Conservation (phyloP, 2,888 invertebrate species). For the Miltochrista miniata region DNA sequence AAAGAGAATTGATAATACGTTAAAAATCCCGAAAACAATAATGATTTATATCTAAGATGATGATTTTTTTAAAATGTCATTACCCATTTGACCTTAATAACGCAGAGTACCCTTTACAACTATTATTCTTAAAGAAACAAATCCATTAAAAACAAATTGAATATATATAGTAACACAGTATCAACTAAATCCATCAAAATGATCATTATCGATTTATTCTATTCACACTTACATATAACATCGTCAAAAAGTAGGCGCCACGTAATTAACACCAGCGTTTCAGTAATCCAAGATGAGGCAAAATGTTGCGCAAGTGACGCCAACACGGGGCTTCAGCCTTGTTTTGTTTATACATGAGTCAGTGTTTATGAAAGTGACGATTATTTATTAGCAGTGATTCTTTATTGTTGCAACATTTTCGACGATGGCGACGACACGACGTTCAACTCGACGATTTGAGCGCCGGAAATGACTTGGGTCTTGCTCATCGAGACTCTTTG, state of each 20-base stretch:
- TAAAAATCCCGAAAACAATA: too few relatives aligned
- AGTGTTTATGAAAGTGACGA: slow-evolving; percentile 73
- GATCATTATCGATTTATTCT: slow-evolving; percentile 18
- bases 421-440: slow-evolving; percentile 14
- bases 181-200: background rate
- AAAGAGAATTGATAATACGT: too few relatives aligned
- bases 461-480: slow-evolving; percentile 76
- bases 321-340: slow-evolving; percentile 51
- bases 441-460: slow-evolving; percentile 34
- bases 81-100: too few relatives aligned
- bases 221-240: slow-evolving; percentile 43
- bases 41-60: too few relatives aligned
- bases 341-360: slow-evolving; percentile 65
- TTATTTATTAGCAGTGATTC: slow-evolving; percentile 77
- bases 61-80: too few relatives aligned
- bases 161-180: background rate
- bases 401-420: slow-evolving; percentile 68
- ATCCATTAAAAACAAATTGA: too few relatives aligned
- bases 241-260: slow-evolving; percentile 45
- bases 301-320: slow-evolving; percentile 58
- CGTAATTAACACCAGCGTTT: slow-evolving; percentile 58
- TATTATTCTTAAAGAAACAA: too few relatives aligned
- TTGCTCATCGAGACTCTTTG: slow-evolving; percentile 59
- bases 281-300: slow-evolving; percentile 53
- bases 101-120: too few relatives aligned